phyloP scores from a whole-genome alignment of 1,140 invertebrate species.

The Antheraea mylitta region DNA sequence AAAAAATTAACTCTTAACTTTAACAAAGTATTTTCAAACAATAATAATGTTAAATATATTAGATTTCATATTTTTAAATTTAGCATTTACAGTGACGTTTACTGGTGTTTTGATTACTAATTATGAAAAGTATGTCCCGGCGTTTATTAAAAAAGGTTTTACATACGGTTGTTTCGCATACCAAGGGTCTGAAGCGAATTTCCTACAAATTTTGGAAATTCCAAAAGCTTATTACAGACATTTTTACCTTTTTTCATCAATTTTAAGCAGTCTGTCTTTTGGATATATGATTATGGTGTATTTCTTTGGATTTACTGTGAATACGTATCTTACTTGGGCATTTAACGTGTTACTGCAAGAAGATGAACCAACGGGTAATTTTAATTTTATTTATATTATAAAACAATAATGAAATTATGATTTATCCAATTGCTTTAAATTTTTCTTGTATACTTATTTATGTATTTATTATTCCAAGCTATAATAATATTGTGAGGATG shows the following conservation, averaged over 20 bases:
- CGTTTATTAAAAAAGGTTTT: slow-evolving; percentile 80
- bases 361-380: slow-evolving; percentile 77
- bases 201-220: slow-evolving; percentile 80
- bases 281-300: slow-evolving; percentile 75
- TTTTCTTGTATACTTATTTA: neutral
- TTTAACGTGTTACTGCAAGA: slow-evolving; percentile 73
- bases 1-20: neutral
- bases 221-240: slow-evolving; percentile 88
- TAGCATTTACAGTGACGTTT: slow-evolving; percentile 72
- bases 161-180: slow-evolving; percentile 85
- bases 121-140: slow-evolving; percentile 82
- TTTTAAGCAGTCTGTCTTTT: slow-evolving; percentile 76
- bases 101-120: slow-evolving; percentile 81
- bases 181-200: slow-evolving; percentile 69
- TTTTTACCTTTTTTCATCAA: slow-evolving; percentile 85
- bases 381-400: slow-evolving; percentile 20
- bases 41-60: slow-evolving; percentile 77
- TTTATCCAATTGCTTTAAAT: slow-evolving; percentile 5
- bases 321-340: slow-evolving; percentile 73
- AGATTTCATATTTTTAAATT: slow-evolving; percentile 78
- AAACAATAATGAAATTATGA: neutral
- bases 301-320: slow-evolving; percentile 67
- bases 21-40: neutral
- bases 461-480: neutral
- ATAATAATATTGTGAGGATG: no score